Evolutionary conservation across 2,888 invertebrate species (phyloP).

Genomic region (Cantharis rustica): DNA sequence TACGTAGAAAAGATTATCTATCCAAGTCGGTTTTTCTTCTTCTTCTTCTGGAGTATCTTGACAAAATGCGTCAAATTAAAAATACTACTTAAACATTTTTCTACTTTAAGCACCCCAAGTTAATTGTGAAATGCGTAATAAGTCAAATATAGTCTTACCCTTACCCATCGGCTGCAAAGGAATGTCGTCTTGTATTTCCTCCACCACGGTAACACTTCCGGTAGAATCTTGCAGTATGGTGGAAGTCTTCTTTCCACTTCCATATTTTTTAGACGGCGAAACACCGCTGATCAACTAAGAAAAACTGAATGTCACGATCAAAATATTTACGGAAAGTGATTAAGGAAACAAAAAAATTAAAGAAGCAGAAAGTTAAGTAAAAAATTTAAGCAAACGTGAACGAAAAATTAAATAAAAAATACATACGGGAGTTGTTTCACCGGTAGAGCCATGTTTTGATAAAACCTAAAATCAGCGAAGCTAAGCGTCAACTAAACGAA

Average conservation of each 20-base stretch:
- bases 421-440: constrained; percentile 76
- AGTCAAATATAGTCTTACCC: constrained; percentile 43
- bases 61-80: constrained; percentile 28
- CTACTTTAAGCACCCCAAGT: background rate
- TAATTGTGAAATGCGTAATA: constrained; percentile 13
- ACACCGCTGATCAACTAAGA: constrained; percentile 66
- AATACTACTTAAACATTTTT: background rate
- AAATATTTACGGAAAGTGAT: background rate
- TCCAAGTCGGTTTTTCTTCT: constrained; percentile 55
- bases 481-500: constrained; percentile 62
- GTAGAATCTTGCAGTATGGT: constrained; percentile 51
- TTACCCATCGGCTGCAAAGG: constrained; percentile 59
- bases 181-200: constrained; percentile 53
- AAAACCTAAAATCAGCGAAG: constrained; percentile 48
- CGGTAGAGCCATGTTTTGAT: constrained; percentile 56
- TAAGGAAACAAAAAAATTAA: constrained; percentile 20
- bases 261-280: constrained; percentile 57
- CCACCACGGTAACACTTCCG: constrained; percentile 52
- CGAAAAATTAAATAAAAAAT: constrained; percentile 51
- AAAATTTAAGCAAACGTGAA: constrained; percentile 37
- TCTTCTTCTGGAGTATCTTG: constrained; percentile 55
- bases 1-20: constrained; percentile 67
- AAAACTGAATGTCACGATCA: background rate
- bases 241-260: constrained; percentile 39
- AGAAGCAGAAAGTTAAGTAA: constrained; percentile 33